Evolutionary conservation across 2,888 invertebrate species (phyloP).

Genomic region (Polia nebulosa): DNA sequence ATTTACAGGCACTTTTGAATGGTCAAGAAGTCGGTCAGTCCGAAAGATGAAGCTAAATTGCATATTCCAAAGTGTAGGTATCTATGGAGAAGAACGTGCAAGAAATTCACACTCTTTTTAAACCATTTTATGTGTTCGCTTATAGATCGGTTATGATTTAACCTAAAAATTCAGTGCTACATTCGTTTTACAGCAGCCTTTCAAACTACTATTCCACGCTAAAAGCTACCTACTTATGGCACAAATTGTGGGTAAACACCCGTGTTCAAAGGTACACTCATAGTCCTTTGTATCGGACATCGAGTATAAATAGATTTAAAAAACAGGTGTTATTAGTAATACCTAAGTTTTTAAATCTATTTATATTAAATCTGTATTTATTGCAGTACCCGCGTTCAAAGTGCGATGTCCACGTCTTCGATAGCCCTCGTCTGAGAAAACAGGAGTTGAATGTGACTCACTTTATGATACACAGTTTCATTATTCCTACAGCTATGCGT

Average conservation of each 20-base stretch:
- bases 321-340: no score
- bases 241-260: background rate
- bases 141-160: no score
- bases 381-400: conserved; percentile 14
- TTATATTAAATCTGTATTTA: conserved; percentile 7
- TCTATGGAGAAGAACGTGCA: no score
- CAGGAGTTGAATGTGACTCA: conserved; percentile 46
- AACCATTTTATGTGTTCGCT: no score
- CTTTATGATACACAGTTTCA: conserved; percentile 1
- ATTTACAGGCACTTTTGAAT: no score
- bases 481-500: conserved; percentile 3
- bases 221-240: background rate
- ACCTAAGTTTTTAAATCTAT: conserved; percentile 14
- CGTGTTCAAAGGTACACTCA: conserved; percentile 4
- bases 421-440: conserved; percentile 13
- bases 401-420: conserved; percentile 26
- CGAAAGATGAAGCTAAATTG: no score
- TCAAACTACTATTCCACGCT: background rate
- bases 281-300: background rate
- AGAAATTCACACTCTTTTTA: no score
- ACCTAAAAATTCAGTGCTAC: no score
- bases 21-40: no score
- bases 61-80: no score
- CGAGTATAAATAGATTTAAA: no score
- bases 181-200: background rate